Conservation (phyloP, 2,888 invertebrate species). For the Synergus gifuensis region DNA sequence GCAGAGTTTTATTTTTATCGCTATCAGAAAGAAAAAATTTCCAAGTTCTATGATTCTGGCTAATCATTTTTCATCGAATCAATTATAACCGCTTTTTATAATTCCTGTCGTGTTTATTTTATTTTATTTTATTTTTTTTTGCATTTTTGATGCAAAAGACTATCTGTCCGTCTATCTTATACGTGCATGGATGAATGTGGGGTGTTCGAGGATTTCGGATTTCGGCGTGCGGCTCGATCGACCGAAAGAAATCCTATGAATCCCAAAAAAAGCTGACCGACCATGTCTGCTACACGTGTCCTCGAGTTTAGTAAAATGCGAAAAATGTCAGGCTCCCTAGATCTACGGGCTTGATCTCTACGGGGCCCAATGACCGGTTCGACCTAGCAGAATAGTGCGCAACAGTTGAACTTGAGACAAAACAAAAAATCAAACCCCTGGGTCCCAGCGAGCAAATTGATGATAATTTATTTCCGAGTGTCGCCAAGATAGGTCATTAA, state of each 20-base stretch:
- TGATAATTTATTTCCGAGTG: constrained; percentile 37
- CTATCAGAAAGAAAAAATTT: background rate
- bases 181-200: constrained; percentile 56
- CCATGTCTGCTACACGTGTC: constrained; percentile 74
- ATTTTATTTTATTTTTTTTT: background rate
- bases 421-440: constrained; percentile 13
- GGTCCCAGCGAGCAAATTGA: constrained; percentile 30
- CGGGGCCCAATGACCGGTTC: constrained; percentile 36
- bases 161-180: constrained; percentile 56
- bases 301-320: constrained; percentile 69
- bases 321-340: constrained; percentile 69
- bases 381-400: constrained; percentile 37
- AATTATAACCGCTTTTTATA: constrained; percentile 10
- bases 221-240: constrained; percentile 59
- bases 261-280: constrained; percentile 70
- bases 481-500: constrained; percentile 37
- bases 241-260: constrained; percentile 70
- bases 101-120: no score
- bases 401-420: constrained; percentile 27
- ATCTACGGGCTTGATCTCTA: constrained; percentile 52
- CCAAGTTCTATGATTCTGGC: background rate
- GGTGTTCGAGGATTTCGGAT: constrained; percentile 56
- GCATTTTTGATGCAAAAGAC: constrained; percentile 52
- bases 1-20: background rate
- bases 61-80: constrained; percentile 17